Evolutionary conservation across 2,797 vertebrate species (phyloP).

Genomic region (Hipposideros larvatus): DNA sequence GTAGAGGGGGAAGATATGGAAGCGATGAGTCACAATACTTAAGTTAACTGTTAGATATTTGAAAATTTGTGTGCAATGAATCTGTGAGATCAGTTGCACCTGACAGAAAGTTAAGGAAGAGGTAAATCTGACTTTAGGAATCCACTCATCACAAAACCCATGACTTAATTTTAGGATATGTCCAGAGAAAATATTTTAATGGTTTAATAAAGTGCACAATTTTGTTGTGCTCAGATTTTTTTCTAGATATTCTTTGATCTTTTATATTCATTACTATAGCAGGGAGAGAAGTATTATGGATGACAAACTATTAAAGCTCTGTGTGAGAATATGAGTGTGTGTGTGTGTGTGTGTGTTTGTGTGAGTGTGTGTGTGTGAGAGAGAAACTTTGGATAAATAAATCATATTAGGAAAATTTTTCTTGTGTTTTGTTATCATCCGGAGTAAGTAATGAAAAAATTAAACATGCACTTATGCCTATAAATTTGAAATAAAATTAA

Average conservation of each 20-base stretch:
- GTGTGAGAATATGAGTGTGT: background rate
- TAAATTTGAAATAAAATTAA: constrained; percentile 44
- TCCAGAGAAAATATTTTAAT: background rate
- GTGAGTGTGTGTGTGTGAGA: background rate
- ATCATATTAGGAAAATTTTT: background rate
- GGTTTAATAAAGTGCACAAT: background rate
- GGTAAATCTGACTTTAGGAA: background rate
- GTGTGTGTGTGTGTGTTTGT: background rate
- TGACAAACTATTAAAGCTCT: background rate
- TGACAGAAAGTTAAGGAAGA: background rate
- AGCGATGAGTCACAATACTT: too few species aligned
- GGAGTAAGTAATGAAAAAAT: background rate
- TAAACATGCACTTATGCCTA: background rate
- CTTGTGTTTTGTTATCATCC: background rate
- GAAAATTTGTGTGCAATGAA: too few species aligned
- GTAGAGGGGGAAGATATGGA: too few species aligned
- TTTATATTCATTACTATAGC: background rate
- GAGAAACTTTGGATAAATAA: background rate
- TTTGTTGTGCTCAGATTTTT: background rate
- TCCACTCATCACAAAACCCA: background rate
- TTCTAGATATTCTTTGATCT: background rate
- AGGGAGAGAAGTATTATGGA: background rate
- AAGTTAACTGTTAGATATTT: too few species aligned
- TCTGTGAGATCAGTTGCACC: too few species aligned
- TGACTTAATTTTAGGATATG: background rate